phyloP scores from a whole-genome alignment of 2,888 invertebrate species.

The Lasioglossum figueresi region DNA sequence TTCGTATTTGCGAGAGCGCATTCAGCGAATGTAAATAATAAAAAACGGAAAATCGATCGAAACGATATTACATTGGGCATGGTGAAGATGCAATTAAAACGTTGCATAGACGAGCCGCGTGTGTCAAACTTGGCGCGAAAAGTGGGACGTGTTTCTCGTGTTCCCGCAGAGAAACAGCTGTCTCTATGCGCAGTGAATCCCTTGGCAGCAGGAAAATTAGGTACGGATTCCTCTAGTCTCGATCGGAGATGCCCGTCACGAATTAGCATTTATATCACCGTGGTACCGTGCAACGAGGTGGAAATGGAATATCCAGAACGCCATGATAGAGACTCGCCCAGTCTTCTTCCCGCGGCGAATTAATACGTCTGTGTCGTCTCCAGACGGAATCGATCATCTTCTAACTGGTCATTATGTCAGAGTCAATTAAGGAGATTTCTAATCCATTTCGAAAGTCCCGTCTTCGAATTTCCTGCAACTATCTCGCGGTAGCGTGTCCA shows the following conservation, averaged over 20 bases:
- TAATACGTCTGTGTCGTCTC: slow-evolving; percentile 58
- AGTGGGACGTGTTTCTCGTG: slow-evolving; percentile 61
- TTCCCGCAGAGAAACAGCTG: slow-evolving; percentile 62
- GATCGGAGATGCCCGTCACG: slow-evolving; percentile 74
- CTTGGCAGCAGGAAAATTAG: slow-evolving; percentile 75
- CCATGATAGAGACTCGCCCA: slow-evolving; percentile 61
- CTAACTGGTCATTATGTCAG: slow-evolving; percentile 39
- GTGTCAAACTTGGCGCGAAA: slow-evolving; percentile 62
- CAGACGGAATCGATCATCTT: slow-evolving; percentile 41
- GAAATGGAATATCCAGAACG: slow-evolving; percentile 75
- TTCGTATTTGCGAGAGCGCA: background rate
- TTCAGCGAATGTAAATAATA: background rate
- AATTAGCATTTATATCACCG: slow-evolving; percentile 79
- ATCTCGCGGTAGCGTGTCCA: no score
- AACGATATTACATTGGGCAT: slow-evolving; percentile 28
- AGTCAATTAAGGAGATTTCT: slow-evolving; percentile 43
- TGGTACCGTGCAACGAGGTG: slow-evolving; percentile 69
- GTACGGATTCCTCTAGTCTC: slow-evolving; percentile 71
- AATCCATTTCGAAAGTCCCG: background rate
- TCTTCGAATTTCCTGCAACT: background rate
- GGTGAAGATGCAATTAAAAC: slow-evolving; percentile 60
- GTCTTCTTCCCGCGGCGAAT: slow-evolving; percentile 65
- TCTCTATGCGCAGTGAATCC: slow-evolving; percentile 63
- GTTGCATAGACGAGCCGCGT: slow-evolving; percentile 37
- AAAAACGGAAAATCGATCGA: slow-evolving; percentile 26